Conservation (phyloP, 2,113 vertebrate species). For the Tenrec ecaudatus region DNA sequence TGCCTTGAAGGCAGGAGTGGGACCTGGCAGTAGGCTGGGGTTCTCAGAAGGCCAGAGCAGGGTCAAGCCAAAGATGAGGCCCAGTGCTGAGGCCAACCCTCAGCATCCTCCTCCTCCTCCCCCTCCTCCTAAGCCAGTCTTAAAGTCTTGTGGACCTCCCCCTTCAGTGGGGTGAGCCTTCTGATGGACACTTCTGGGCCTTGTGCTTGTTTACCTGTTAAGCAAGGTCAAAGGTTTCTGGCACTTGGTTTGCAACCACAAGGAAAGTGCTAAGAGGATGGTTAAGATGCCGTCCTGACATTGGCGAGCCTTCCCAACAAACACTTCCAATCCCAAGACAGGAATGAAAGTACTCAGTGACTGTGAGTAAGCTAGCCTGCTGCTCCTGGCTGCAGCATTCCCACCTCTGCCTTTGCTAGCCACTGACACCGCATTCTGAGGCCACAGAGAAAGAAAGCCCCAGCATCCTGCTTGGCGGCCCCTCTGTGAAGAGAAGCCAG, state of each 20-base stretch:
- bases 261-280: constrained; percentile 4
- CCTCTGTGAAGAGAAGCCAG: background rate
- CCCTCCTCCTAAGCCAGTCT: background rate
- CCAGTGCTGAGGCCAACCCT: background rate
- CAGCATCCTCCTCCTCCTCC: background rate
- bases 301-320: background rate
- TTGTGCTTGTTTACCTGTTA: background rate
- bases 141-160: background rate
- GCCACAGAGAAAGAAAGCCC: background rate
- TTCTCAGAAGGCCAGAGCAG: background rate
- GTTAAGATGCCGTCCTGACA: background rate
- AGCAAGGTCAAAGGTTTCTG: constrained; percentile 13
- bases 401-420: constrained; percentile 12
- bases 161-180: background rate
- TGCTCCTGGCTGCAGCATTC: background rate
- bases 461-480: background rate
- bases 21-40: background rate
- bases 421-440: background rate
- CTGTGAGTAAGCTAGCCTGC: background rate
- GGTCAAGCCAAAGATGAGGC: background rate
- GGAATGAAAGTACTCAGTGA: background rate
- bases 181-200: background rate
- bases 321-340: background rate
- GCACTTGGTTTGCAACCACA: background rate
- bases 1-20: background rate